phyloP scores from a whole-genome alignment of 2,113 vertebrate genomes.

The Galeopterus variegatus region DNA sequence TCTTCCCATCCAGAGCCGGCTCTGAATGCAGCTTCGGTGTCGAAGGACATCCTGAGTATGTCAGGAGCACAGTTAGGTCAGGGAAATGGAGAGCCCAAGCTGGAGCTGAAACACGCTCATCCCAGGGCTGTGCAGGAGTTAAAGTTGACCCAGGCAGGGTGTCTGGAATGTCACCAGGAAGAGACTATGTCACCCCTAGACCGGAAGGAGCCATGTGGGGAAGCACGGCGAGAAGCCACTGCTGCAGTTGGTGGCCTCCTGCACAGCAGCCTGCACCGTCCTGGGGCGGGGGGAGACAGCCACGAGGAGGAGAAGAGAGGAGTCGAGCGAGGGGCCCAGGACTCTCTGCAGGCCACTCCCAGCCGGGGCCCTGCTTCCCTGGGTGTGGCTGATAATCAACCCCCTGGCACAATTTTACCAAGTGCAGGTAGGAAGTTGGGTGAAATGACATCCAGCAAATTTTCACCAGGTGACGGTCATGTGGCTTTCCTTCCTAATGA shows the following conservation, averaged over 20 bases:
- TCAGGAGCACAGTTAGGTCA: slow-evolving; percentile 87
- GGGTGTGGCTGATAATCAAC: background rate
- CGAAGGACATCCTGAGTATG: slow-evolving; percentile 76
- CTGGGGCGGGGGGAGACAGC: background rate
- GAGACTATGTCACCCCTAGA: slow-evolving; percentile 51
- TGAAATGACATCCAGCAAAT: rapidly evolving
- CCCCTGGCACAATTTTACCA: slow-evolving; percentile 27
- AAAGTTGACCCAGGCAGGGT: slow-evolving; percentile 67
- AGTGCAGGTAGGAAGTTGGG: slow-evolving; percentile 50
- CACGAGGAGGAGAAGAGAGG: slow-evolving; percentile 32
- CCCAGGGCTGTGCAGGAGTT: slow-evolving; percentile 78
- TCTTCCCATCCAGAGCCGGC: slow-evolving; percentile 61
- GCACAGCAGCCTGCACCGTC: rapidly evolving
- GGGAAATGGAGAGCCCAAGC: slow-evolving; percentile 78
- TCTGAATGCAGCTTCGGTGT: slow-evolving; percentile 68
- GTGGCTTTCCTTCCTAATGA: background rate
- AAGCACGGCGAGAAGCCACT: slow-evolving; percentile 54
- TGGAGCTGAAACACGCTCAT: slow-evolving; percentile 76
- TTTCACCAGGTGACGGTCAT: slow-evolving; percentile 53
- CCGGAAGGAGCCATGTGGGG: slow-evolving; percentile 61
- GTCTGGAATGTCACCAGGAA: slow-evolving; percentile 68
- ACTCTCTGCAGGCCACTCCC: background rate
- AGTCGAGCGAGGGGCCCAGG: background rate
- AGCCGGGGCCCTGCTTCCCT: slow-evolving; percentile 21
- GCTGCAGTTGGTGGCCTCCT: background rate